Evolutionary conservation across 2,113 vertebrate genomes (phyloP).

Genomic region (Falcunculus frontatus): DNA sequence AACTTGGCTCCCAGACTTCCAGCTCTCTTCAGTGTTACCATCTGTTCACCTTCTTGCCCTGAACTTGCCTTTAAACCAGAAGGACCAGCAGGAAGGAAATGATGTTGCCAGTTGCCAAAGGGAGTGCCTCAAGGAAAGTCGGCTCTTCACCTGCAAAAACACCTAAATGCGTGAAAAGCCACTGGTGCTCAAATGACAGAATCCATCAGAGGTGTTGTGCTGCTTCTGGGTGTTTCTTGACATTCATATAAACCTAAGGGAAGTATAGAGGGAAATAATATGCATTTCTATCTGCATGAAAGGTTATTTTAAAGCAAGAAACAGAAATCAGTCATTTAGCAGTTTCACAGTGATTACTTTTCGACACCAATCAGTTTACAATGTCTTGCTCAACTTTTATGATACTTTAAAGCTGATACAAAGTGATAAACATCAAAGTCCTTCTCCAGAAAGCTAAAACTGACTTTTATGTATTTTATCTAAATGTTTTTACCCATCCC

Average conservation of each 20-base stretch:
- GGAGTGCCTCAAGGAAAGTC: background rate
- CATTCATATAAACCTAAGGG: background rate
- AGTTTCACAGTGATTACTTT: background rate
- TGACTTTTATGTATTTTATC: background rate
- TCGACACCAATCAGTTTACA: accelerated
- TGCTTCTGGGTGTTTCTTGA: too few species aligned
- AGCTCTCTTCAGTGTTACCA: background rate
- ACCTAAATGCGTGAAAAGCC: background rate
- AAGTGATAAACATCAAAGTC: background rate
- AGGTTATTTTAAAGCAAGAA: background rate
- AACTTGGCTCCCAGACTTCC: background rate
- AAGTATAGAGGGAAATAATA: background rate
- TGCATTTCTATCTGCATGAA: background rate
- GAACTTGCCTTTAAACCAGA: background rate
- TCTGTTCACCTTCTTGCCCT: background rate
- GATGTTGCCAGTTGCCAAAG: background rate
- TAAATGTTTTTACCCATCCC: background rate
- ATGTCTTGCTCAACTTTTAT: background rate
- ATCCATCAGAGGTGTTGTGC: background rate
- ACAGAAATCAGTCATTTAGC: background rate
- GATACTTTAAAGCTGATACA: background rate
- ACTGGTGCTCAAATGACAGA: background rate
- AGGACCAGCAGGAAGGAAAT: background rate
- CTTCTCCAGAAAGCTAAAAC: background rate
- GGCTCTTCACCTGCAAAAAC: background rate